phyloP scores from a whole-genome alignment of 2,113 vertebrate genomes.

The Cyprinus carpio region DNA sequence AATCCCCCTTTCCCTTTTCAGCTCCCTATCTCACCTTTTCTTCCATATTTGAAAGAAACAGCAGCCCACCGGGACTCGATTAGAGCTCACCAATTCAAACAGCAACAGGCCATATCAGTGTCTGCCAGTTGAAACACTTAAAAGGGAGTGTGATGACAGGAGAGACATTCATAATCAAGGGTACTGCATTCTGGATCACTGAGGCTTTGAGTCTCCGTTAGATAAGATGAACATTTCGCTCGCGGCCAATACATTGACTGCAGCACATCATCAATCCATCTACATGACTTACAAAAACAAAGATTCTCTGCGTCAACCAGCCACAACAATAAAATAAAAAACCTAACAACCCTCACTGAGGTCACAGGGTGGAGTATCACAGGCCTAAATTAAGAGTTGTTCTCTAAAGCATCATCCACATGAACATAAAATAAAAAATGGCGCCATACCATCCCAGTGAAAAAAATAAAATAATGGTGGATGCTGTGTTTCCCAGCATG shows the following conservation, averaged over 20 bases:
- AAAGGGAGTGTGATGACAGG: slow-evolving; percentile 20
- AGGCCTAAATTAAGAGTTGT: not conserved
- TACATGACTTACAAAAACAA: not conserved
- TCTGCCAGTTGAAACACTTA: slow-evolving; percentile 28
- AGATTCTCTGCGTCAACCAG: not conserved
- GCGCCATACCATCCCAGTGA: not conserved
- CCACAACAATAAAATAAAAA: not conserved
- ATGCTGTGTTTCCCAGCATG: not conserved
- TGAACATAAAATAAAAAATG: not conserved
- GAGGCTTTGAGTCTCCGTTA: slow-evolving; percentile 16
- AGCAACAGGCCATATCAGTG: slow-evolving; percentile 21
- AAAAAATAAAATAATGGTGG: not conserved
- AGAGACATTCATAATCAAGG: slow-evolving; percentile 31
- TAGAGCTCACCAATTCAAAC: slow-evolving; percentile 18
- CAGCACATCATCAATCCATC: slow-evolving; percentile 14
- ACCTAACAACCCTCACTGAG: not conserved
- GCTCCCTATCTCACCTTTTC: not conserved
- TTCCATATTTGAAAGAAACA: not conserved
- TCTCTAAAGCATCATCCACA: not conserved
- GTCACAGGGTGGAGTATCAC: not conserved
- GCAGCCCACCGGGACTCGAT: not conserved
- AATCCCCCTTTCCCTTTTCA: not conserved
- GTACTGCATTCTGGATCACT: slow-evolving; percentile 15
- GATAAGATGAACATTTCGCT: slow-evolving; percentile 9
- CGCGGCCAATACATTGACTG: not conserved